Percentiles rank a stretch among this genome's conserved stretches.
Evolutionary conservation across 2,797 vertebrate species (phyloP).

Genomic region (Ptychadena robeensis): DNA sequence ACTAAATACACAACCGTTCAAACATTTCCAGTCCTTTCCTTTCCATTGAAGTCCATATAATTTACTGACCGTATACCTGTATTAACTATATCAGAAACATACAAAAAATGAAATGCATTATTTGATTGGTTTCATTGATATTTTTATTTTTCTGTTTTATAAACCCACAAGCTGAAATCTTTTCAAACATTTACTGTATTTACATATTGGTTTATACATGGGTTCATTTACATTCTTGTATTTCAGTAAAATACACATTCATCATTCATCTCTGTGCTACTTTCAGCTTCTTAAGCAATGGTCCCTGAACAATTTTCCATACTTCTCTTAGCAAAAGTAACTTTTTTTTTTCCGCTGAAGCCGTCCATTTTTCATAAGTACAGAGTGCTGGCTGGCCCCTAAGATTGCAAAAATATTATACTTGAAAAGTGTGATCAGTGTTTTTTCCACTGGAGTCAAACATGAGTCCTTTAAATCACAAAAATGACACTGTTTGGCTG

Average conservation of each 20-base stretch:
- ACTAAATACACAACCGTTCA: no score
- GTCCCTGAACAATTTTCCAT: constrained; percentile 5
- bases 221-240: background rate
- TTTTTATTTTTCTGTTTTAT: background rate
- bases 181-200: background rate
- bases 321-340: constrained; percentile 16
- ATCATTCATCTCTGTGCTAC: background rate
- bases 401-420: constrained; percentile 45
- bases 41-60: no score
- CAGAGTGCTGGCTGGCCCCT: constrained; percentile 20
- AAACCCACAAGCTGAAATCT: background rate
- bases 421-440: constrained; percentile 39
- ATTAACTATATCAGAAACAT: no score
- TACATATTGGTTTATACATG: background rate
- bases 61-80: no score
- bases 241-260: background rate
- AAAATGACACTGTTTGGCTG: constrained; percentile 47
- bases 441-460: constrained; percentile 47
- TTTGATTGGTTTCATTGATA: background rate
- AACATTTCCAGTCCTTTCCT: no score
- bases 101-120: no score
- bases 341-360: constrained; percentile 12
- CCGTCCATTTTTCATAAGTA: constrained; percentile 11
- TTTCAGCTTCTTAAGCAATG: constrained; percentile 2
- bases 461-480: constrained; percentile 50